A percentile compares a stretch with the other conserved stretches of the same genome.
phyloP scores from a whole-genome alignment of 2,888 invertebrate genomes.

The Trachelus stipa region DNA sequence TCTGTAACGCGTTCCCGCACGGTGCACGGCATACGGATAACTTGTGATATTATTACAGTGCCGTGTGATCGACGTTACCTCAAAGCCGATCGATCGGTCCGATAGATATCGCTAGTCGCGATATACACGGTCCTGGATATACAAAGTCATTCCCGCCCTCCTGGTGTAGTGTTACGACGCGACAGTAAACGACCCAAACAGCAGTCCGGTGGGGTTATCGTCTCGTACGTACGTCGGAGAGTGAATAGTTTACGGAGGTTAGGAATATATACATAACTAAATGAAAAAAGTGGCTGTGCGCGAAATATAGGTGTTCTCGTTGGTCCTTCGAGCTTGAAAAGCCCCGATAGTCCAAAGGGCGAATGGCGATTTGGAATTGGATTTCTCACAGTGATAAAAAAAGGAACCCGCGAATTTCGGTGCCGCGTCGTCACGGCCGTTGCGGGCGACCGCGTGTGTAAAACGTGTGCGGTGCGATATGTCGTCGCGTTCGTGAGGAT shows the following conservation, averaged over 20 bases:
- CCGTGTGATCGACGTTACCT: background rate
- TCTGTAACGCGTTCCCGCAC: background rate
- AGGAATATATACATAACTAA: background rate
- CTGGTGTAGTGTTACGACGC: background rate
- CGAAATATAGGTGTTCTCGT: background rate
- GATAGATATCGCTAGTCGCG: background rate
- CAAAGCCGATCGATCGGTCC: background rate
- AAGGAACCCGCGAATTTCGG: slow-evolving; percentile 10
- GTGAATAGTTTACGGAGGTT: background rate
- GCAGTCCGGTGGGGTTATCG: background rate
- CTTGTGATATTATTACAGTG: background rate
- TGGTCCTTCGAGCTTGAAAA: background rate
- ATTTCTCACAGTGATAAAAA: slow-evolving; percentile 3
- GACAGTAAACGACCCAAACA: background rate
- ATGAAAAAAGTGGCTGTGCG: background rate
- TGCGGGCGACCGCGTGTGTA: background rate
- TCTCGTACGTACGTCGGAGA: background rate
- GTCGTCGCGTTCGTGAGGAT: slow-evolving; percentile 13
- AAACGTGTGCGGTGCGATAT: slow-evolving; percentile 16
- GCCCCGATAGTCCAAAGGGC: slow-evolving; percentile 13
- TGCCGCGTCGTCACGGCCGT: background rate
- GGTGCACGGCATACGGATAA: background rate
- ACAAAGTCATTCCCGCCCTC: background rate
- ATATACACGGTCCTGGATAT: background rate
- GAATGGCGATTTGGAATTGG: slow-evolving; percentile 21